Evolutionary conservation across 2,797 vertebrate species (phyloP).

Genomic region (Myotis pilosus): DNA sequence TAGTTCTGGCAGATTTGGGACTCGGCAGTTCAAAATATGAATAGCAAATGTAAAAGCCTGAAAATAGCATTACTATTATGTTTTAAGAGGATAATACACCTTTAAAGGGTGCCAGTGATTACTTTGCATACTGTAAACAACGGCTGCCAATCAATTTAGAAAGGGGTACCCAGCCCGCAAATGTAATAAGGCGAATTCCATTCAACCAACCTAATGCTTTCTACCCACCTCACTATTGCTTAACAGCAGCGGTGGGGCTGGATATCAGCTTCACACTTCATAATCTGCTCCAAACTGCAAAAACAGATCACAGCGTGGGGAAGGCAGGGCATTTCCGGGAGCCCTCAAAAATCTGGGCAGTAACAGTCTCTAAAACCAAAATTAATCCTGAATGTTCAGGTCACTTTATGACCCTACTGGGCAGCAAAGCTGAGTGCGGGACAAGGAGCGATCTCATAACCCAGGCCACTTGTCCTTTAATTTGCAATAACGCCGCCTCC

Average conservation of each 20-base stretch:
- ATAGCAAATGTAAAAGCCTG: conserved; percentile 87
- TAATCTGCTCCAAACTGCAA: conserved; percentile 61
- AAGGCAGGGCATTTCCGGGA: conserved; percentile 49
- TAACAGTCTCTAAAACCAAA: conserved; percentile 66
- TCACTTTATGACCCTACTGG: conserved; percentile 54
- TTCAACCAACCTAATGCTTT: conserved; percentile 67
- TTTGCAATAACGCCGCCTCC: neutral
- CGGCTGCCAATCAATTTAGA: conserved; percentile 83
- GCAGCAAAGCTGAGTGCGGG: conserved; percentile 39
- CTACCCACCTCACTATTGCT: conserved; percentile 73
- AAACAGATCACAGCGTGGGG: conserved; percentile 9
- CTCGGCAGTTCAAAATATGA: conserved; percentile 86
- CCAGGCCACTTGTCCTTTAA: conserved; percentile 29
- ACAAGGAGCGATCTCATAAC: neutral
- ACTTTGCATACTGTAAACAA: conserved; percentile 83
- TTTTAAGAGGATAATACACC: conserved; percentile 87
- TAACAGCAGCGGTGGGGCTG: conserved; percentile 52
- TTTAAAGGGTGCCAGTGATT: conserved; percentile 84
- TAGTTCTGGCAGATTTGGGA: conserved; percentile 82
- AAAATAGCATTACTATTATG: conserved; percentile 86
- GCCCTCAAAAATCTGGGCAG: conserved; percentile 66
- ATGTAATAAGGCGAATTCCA: conserved; percentile 69
- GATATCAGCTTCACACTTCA: conserved; percentile 60
- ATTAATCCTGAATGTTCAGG: conserved; percentile 42
- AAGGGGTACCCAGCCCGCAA: conserved; percentile 74